phyloP scores from a whole-genome alignment of 2,797 vertebrate species.

The Gymnodraco acuticeps region DNA sequence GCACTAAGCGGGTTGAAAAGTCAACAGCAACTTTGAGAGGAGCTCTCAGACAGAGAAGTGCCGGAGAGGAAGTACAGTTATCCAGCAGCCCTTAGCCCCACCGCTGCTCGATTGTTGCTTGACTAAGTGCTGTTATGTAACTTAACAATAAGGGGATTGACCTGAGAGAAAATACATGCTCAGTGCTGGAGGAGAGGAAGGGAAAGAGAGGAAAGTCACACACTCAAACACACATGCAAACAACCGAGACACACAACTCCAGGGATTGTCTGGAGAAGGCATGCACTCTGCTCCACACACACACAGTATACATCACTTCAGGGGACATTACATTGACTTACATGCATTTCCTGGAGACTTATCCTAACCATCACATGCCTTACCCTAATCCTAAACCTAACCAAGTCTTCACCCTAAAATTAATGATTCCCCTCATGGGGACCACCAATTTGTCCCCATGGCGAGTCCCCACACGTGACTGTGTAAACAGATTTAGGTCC shows the following conservation, averaged over 20 bases:
- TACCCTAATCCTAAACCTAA: too few species aligned
- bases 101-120: slow-evolving; percentile 59
- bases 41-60: slow-evolving; percentile 63
- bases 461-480: too few species aligned
- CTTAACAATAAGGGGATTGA: slow-evolving; percentile 71
- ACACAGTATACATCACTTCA: too few species aligned
- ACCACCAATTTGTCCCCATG: too few species aligned
- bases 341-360: too few species aligned
- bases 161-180: slow-evolving; percentile 57
- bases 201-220: slow-evolving; percentile 50
- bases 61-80: slow-evolving; percentile 66
- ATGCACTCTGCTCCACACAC: too few species aligned
- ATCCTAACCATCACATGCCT: too few species aligned
- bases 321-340: too few species aligned
- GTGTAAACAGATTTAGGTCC: too few species aligned
- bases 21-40: slow-evolving; percentile 72
- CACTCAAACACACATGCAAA: slow-evolving; percentile 16
- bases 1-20: slow-evolving; percentile 60
- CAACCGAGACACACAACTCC: slow-evolving; percentile 40
- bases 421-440: too few species aligned
- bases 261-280: slow-evolving; percentile 46
- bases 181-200: slow-evolving; percentile 41
- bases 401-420: too few species aligned
- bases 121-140: slow-evolving; percentile 74
- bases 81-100: slow-evolving; percentile 55